A percentile compares a stretch with the other conserved stretches of the same genome.
Evolutionary conservation across 2,888 invertebrate genomes (phyloP).

Genomic region (Tipula helvola): DNA sequence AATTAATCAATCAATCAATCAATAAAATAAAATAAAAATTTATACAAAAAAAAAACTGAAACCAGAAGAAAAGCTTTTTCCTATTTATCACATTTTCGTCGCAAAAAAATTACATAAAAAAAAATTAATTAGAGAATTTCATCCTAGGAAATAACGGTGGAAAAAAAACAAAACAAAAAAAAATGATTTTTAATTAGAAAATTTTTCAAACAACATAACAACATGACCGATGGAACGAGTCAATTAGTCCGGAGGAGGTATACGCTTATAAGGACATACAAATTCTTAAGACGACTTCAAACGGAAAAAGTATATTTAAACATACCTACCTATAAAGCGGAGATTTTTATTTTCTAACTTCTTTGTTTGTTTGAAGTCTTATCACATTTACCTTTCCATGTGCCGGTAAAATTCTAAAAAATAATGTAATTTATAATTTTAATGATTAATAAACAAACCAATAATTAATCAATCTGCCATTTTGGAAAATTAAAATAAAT

Average conservation of each 20-base stretch:
- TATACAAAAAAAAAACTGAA: background rate
- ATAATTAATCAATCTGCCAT: conserved; percentile 4
- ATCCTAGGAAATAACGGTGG: background rate
- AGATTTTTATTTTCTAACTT: background rate
- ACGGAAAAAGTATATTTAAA: background rate
- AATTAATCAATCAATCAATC: background rate
- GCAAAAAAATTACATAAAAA: background rate
- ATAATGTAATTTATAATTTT: background rate
- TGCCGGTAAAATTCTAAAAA: background rate
- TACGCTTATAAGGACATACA: background rate
- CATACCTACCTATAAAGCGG: background rate
- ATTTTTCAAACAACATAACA: background rate
- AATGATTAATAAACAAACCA: background rate
- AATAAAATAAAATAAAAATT: background rate
- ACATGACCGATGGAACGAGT: background rate
- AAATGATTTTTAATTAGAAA: background rate
- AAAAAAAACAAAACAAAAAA: background rate
- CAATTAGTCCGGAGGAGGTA: background rate
- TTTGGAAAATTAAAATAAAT: background rate
- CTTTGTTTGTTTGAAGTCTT: background rate
- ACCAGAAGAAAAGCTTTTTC: background rate
- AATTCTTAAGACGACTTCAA: background rate
- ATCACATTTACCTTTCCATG: background rate
- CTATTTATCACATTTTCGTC: background rate
- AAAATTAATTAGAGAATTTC: background rate